Percentiles rank a stretch among this genome's conserved stretches.
Evolutionary conservation across 2,888 invertebrate genomes (phyloP).

Genomic region (Microplitis deprimator): DNA sequence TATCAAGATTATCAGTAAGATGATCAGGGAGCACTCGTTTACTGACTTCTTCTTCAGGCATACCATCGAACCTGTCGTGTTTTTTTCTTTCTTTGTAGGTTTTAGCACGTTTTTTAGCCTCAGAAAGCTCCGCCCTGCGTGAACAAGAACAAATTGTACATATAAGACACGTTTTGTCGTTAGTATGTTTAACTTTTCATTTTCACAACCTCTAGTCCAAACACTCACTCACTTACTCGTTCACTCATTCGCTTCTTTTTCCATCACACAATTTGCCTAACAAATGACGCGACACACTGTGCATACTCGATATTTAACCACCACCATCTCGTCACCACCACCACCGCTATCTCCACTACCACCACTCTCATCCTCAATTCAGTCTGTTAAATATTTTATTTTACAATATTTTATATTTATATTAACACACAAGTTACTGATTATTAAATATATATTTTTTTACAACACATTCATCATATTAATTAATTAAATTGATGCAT

Average conservation of each 20-base stretch:
- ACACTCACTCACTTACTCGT: conserved; percentile 19
- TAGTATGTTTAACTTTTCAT: conserved; percentile 41
- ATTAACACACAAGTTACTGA: neutral
- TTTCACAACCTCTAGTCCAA: conserved; percentile 29
- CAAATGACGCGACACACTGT: conserved; percentile 30
- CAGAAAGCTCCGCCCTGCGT: conserved; percentile 70
- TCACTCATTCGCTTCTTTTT: neutral
- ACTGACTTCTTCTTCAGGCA: conserved; percentile 97
- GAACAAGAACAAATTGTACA: conserved; percentile 35
- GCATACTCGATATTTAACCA: conserved; percentile 20
- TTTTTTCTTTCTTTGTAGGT: conserved; percentile 88
- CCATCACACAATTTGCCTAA: conserved; percentile 27
- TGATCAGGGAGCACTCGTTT: conserved; percentile 96
- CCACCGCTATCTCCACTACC: neutral
- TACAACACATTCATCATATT: neutral
- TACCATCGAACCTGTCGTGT: conserved; percentile 95
- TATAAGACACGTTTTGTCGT: conserved; percentile 30
- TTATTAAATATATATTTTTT: neutral
- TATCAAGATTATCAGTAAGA: conserved; percentile 93
- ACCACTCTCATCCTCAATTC: neutral
- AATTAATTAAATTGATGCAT: neutral
- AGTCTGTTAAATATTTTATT: neutral
- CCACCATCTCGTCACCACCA: neutral
- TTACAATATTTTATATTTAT: neutral
- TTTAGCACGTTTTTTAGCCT: conserved; percentile 70